These are phyloP conservation scores for Xestobium rufovillosum DNA, from an alignment of 2,888 invertebrate genomes.

Conservation along the genomic window DNA sequence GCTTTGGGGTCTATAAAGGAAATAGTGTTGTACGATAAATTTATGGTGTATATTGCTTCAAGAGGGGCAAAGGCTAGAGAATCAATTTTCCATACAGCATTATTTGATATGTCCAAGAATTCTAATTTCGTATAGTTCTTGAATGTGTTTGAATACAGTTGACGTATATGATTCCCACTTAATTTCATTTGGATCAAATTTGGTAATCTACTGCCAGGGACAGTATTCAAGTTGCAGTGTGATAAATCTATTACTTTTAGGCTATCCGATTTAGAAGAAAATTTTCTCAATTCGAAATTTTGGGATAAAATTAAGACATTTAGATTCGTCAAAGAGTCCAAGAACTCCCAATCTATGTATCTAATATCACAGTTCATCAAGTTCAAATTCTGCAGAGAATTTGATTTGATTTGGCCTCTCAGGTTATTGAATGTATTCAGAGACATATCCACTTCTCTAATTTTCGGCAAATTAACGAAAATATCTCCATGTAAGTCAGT, in stretches of 20 bases:
- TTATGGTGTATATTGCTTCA: conserved; percentile 51
- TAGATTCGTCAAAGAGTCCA: conserved; percentile 52
- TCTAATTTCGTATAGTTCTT: conserved; percentile 53
- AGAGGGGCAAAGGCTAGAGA: conserved; percentile 55
- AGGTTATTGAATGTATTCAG: conserved; percentile 36
- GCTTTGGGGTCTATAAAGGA: conserved; percentile 51
- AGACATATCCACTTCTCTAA: conserved; percentile 48
- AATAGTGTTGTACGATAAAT: conserved; percentile 65
- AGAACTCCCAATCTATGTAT: conserved; percentile 46
- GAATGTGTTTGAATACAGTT: conserved; percentile 53
- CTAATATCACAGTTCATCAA: conserved; percentile 52
- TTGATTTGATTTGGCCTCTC: conserved; percentile 27
- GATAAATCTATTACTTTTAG: conserved; percentile 53
- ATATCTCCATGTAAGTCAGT: conserved; percentile 47
- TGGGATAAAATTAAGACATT: conserved; percentile 53
- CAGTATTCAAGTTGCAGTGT: conserved; percentile 52
- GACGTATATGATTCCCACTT: conserved; percentile 56
- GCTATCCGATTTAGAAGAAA: conserved; percentile 45
- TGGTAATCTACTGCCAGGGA: conserved; percentile 56
- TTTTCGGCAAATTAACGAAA: conserved; percentile 46
- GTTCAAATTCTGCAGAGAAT: conserved; percentile 43
- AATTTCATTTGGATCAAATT: conserved; percentile 52
- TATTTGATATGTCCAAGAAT: conserved; percentile 57
- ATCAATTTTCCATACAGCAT: conserved; percentile 55
- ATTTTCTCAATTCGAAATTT: conserved; percentile 50